A percentile compares a stretch with the other conserved stretches of the same genome.
Conservation (phyloP, 2,888 invertebrate genomes). For the Watsonalla cultraria region DNA sequence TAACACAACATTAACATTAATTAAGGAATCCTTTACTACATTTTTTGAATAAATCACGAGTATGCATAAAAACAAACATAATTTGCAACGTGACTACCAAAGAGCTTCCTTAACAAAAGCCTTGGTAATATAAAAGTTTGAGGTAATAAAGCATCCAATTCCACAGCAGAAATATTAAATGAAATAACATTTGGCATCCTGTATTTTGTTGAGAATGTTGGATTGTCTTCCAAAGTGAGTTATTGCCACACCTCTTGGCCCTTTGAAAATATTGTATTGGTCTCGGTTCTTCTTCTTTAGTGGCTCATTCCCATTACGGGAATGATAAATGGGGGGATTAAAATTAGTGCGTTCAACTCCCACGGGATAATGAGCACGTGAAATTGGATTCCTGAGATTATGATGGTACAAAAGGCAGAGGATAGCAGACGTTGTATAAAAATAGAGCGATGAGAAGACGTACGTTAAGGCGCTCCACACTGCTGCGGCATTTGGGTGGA, state of each 20-base stretch:
- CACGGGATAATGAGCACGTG: slow-evolving; percentile 14
- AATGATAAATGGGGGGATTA: slow-evolving; percentile 43
- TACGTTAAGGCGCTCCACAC: neutral
- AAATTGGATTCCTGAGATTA: slow-evolving; percentile 20
- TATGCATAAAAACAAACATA: slow-evolving; percentile 23
- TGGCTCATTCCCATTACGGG: slow-evolving; percentile 28
- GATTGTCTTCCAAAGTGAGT: neutral
- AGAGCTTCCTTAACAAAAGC: slow-evolving; percentile 33
- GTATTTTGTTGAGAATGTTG: neutral
- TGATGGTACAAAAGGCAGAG: neutral
- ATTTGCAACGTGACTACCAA: slow-evolving; percentile 27
- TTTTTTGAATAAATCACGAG: slow-evolving; percentile 30
- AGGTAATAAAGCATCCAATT: slow-evolving; percentile 5
- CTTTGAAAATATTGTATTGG: slow-evolving; percentile 15
- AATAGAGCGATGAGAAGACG: too few species aligned
- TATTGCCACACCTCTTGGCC: neutral
- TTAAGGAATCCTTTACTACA: slow-evolving; percentile 15
- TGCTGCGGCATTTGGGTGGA: too few species aligned
- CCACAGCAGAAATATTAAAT: slow-evolving; percentile 9
- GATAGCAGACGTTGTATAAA: neutral
- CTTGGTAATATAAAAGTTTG: slow-evolving; percentile 29
- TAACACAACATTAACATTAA: slow-evolving; percentile 22
- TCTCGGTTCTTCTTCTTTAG: slow-evolving; percentile 41
- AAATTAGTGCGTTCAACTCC: slow-evolving; percentile 18
- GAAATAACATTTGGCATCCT: slow-evolving; percentile 5